Evolutionary conservation across 2,888 invertebrate genomes (phyloP).

Genomic region (Chaitophorus viminalis): DNA sequence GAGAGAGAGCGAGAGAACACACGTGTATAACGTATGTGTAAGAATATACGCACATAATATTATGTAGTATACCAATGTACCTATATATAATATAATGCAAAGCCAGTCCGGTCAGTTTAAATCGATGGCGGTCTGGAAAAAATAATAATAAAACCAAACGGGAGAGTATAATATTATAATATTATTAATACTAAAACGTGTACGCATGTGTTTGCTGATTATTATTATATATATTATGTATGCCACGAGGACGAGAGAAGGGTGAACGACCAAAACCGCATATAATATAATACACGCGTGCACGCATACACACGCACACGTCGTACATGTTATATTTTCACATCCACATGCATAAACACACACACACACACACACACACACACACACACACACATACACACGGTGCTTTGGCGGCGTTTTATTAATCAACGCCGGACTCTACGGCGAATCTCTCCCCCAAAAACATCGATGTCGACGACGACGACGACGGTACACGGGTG

Average conservation of each 20-base stretch:
- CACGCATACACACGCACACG: background rate
- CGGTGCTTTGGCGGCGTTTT: constrained; percentile 17
- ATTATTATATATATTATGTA: constrained; percentile 11
- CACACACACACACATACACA: background rate
- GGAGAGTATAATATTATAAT: background rate
- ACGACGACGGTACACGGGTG: background rate
- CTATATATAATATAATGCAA: too few species aligned
- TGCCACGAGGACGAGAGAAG: background rate
- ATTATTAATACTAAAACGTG: constrained; percentile 5
- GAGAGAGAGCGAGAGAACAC: too few species aligned
- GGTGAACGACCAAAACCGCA: constrained; percentile 32
- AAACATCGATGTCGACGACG: background rate
- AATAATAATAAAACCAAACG: constrained; percentile 41
- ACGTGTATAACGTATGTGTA: background rate
- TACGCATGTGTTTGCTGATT: background rate
- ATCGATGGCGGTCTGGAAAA: constrained; percentile 32
- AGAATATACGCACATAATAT: background rate
- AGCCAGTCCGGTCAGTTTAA: background rate
- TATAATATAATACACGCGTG: background rate
- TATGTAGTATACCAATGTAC: too few species aligned
- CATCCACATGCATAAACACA: background rate
- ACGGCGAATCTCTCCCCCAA: background rate
- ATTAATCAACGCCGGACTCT: constrained; percentile 32
- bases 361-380: background rate
- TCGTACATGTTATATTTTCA: too few species aligned